A percentile compares a stretch with the other conserved stretches of the same genome.
Conservation (phyloP, 2,797 vertebrate genomes). For the Rhinoraja longicauda region DNA sequence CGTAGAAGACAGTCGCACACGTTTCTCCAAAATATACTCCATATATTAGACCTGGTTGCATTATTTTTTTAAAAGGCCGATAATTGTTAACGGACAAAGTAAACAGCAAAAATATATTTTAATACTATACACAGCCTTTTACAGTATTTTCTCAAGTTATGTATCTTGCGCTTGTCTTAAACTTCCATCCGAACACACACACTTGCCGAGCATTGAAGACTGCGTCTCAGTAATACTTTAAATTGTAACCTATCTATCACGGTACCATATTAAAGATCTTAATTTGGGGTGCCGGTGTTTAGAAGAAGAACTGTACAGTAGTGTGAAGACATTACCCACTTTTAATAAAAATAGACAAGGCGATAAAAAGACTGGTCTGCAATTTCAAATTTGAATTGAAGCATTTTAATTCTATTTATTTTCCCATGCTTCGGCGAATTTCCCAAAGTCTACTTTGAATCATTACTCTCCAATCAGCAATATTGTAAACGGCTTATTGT, state of each 20-base stretch:
- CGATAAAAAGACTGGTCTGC: no score
- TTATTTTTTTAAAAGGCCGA: neutral
- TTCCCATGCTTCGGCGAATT: neutral
- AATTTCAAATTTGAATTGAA: neutral
- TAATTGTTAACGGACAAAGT: neutral
- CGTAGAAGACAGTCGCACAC: neutral
- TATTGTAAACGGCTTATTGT: slow-evolving; percentile 37
- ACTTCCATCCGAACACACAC: neutral
- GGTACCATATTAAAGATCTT: neutral
- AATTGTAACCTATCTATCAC: neutral
- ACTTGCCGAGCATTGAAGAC: neutral
- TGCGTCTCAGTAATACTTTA: neutral
- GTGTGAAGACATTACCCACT: neutral
- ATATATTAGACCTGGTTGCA: neutral
- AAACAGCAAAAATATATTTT: neutral
- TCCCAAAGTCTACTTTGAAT: neutral
- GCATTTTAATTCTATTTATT: neutral
- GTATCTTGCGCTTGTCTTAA: neutral
- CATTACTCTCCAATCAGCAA: neutral
- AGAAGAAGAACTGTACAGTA: neutral
- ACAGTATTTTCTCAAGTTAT: neutral
- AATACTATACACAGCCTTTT: neutral
- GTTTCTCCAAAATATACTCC: neutral
- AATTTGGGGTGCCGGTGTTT: neutral
- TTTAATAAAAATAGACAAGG: slow-evolving; percentile 5